Evolutionary conservation across 2,113 vertebrate species (phyloP).

Genomic region (Tachycineta bicolor): DNA sequence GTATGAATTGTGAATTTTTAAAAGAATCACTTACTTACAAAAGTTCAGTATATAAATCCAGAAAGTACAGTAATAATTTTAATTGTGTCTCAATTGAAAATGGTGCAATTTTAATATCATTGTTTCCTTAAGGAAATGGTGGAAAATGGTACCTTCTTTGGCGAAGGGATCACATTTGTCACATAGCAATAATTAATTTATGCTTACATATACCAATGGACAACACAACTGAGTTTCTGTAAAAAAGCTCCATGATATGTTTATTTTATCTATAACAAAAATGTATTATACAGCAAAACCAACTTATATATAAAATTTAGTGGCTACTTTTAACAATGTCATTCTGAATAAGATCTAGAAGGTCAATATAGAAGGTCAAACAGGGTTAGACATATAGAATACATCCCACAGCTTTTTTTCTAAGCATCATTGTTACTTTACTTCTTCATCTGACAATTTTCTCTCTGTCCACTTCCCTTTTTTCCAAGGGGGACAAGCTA

Average conservation of each 20-base stretch:
- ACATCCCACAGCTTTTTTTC: neutral
- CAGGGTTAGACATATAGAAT: neutral
- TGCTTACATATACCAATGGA: neutral
- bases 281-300: neutral
- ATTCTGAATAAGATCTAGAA: neutral
- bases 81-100: neutral
- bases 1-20: neutral
- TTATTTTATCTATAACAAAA: neutral
- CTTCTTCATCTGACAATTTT: neutral
- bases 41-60: neutral
- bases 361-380: neutral
- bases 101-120: neutral
- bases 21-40: neutral
- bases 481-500: neutral
- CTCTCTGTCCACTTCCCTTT: neutral
- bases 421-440: neutral
- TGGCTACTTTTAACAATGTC: neutral
- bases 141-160: neutral
- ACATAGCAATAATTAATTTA: neutral
- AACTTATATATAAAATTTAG: neutral
- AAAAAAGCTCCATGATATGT: neutral
- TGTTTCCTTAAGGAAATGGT: neutral
- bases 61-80: neutral
- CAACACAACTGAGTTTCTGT: neutral
- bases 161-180: neutral